These are phyloP conservation scores for Astyanax mexicanus DNA, from an alignment of 2,797 vertebrate genomes.

Conservation along the genomic window DNA sequence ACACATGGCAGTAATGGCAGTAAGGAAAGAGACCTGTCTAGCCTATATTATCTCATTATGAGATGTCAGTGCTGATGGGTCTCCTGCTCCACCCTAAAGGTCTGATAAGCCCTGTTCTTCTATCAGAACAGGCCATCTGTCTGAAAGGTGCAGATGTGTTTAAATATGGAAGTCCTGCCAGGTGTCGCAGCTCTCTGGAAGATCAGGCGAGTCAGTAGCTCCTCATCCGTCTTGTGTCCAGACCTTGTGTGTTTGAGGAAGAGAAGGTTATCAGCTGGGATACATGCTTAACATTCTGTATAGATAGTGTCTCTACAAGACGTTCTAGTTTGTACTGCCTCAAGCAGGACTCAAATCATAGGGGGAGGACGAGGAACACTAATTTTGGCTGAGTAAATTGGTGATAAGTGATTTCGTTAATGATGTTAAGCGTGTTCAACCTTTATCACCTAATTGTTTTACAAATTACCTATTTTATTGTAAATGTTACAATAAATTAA, in stretches of 20 bases:
- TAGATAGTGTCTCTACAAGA: constrained; percentile 28
- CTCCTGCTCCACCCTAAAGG: constrained; percentile 63
- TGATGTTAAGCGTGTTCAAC: not conserved
- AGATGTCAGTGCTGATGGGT: constrained; percentile 70
- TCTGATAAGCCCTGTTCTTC: constrained; percentile 71
- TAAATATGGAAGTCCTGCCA: constrained; percentile 54
- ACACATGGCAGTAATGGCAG: too few species aligned
- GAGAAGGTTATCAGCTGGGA: constrained; percentile 46
- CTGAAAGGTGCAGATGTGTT: constrained; percentile 54
- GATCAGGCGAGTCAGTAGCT: constrained; percentile 37
- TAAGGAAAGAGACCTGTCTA: not conserved
- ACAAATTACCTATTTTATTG: not conserved
- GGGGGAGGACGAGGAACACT: not conserved
- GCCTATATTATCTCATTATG: constrained; percentile 34
- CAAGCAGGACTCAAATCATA: not conserved
- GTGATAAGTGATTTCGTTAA: not conserved
- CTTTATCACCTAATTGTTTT: not conserved
- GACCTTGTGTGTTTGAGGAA: constrained; percentile 23
- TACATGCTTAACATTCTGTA: constrained; percentile 45
- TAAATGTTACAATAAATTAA: too few species aligned
- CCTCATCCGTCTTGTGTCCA: constrained; percentile 33
- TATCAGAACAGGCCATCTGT: constrained; percentile 71
- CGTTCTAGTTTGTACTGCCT: not conserved
- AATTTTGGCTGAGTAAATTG: not conserved
- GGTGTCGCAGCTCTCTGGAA: constrained; percentile 26